phyloP scores from a whole-genome alignment of 2,888 invertebrate species.

The Trichogramma evanescens region DNA sequence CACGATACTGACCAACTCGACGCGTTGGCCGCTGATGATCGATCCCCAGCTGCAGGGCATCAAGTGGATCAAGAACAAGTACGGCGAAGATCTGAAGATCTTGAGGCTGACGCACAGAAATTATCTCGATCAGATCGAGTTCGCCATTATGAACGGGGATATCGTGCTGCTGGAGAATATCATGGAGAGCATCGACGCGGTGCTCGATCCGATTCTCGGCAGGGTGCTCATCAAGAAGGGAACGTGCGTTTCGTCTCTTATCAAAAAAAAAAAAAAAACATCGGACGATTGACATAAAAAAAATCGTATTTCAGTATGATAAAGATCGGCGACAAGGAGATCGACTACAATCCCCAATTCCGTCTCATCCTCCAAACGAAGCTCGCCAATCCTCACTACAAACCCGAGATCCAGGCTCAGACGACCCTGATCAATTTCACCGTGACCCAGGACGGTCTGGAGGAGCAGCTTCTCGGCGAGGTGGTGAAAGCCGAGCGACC shows the following conservation, averaged over 20 bases:
- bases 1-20: constrained; percentile 80
- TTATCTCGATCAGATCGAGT: constrained; percentile 78
- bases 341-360: constrained; percentile 79
- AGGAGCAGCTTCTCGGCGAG: constrained; percentile 87
- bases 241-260: constrained; percentile 42
- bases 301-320: constrained; percentile 48
- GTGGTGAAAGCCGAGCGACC: constrained; percentile 90
- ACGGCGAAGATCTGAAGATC: constrained; percentile 64
- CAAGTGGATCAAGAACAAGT: constrained; percentile 92
- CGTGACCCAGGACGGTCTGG: constrained; percentile 85
- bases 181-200: constrained; percentile 81
- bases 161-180: constrained; percentile 83
- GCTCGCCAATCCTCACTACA: constrained; percentile 90
- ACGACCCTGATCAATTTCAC: constrained; percentile 93
- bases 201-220: constrained; percentile 81
- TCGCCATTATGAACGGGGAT: constrained; percentile 66
- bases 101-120: constrained; percentile 73
- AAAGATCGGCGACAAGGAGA: constrained; percentile 86
- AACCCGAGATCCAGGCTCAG: constrained; percentile 95
- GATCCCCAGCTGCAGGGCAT: constrained; percentile 89
- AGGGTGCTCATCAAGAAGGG: constrained; percentile 85
- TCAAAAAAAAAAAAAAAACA: not conserved
- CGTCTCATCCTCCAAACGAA: constrained; percentile 85
- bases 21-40: constrained; percentile 91
- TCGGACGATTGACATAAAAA: not conserved